phyloP scores from a whole-genome alignment of 2,113 vertebrate species.

The Oncorhynchus kisutch region DNA sequence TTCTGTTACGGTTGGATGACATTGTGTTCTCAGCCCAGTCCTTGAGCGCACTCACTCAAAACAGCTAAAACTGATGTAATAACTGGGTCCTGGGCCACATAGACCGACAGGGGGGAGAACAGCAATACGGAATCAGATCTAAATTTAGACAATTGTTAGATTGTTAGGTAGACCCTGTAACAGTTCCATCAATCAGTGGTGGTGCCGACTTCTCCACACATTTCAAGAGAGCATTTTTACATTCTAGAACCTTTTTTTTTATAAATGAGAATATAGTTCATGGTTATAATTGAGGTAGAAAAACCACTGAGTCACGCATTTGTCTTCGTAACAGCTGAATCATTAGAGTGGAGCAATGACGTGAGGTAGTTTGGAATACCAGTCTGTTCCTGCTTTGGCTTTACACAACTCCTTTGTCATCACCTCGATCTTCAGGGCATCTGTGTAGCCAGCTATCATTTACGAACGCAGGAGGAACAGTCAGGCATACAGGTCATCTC shows the following conservation, averaged over 20 bases:
- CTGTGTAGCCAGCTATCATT: no score
- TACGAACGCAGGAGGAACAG: no score
- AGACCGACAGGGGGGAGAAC: slow-evolving; percentile 42
- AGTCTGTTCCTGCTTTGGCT: background rate
- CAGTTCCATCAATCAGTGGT: slow-evolving; percentile 69
- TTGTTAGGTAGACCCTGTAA: slow-evolving; percentile 72
- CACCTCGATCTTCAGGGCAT: background rate
- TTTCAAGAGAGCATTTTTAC: slow-evolving; percentile 53
- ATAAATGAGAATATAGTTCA: slow-evolving; percentile 47
- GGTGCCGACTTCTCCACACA: slow-evolving; percentile 41
- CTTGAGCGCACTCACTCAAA: slow-evolving; percentile 59
- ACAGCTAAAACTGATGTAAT: slow-evolving; percentile 70
- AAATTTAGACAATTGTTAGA: slow-evolving; percentile 75
- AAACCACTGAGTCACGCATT: background rate
- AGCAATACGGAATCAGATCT: slow-evolving; percentile 61
- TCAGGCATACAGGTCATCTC: no score
- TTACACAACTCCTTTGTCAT: background rate
- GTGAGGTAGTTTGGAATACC: background rate
- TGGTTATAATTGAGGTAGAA: background rate
- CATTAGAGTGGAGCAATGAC: background rate
- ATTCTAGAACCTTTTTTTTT: slow-evolving; percentile 47
- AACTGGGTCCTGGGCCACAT: slow-evolving; percentile 63
- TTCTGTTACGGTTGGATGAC: slow-evolving; percentile 65
- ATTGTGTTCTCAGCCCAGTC: slow-evolving; percentile 54
- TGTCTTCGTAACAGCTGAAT: background rate